A percentile compares a stretch with the other conserved stretches of the same genome.
Conservation (phyloP, 2,797 vertebrate genomes). For the Danio choprae region DNA sequence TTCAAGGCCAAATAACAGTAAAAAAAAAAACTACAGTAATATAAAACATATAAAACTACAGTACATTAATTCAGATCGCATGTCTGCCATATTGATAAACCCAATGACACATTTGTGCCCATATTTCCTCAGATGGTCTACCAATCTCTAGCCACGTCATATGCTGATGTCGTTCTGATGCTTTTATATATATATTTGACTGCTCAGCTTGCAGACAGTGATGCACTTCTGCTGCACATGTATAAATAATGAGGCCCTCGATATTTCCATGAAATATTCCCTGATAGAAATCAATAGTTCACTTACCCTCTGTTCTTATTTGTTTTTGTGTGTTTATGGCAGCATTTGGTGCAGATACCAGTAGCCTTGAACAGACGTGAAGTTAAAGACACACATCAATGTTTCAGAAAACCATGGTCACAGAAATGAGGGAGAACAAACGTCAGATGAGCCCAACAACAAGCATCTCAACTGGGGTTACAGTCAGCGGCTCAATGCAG, state of each 20-base stretch:
- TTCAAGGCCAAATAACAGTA: no score
- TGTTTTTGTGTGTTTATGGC: constrained; percentile 28
- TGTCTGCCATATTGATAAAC: neutral
- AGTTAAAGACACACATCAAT: constrained; percentile 16
- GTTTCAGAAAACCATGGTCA: constrained; percentile 26
- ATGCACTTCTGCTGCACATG: constrained; percentile 1
- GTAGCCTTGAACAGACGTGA: neutral
- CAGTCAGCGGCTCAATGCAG: neutral
- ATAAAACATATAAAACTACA: no score
- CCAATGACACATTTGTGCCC: neutral
- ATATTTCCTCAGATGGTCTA: neutral
- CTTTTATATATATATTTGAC: constrained; percentile 4
- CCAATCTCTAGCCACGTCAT: neutral
- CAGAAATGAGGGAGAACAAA: neutral
- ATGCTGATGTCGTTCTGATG: neutral
- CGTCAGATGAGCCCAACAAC: constrained; percentile 7
- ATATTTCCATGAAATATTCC: constrained; percentile 16
- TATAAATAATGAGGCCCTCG: constrained; percentile 17
- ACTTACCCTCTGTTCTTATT: constrained; percentile 14
- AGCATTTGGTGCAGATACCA: constrained; percentile 7
- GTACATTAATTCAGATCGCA: neutral
- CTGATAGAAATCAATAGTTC: constrained; percentile 24
- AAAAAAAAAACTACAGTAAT: no score
- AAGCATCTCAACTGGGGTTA: neutral
- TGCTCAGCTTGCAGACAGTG: neutral